A percentile compares a stretch with the other conserved stretches of the same genome.
phyloP scores from a whole-genome alignment of 1,140 invertebrate species.

The Lepidostoma basale region DNA sequence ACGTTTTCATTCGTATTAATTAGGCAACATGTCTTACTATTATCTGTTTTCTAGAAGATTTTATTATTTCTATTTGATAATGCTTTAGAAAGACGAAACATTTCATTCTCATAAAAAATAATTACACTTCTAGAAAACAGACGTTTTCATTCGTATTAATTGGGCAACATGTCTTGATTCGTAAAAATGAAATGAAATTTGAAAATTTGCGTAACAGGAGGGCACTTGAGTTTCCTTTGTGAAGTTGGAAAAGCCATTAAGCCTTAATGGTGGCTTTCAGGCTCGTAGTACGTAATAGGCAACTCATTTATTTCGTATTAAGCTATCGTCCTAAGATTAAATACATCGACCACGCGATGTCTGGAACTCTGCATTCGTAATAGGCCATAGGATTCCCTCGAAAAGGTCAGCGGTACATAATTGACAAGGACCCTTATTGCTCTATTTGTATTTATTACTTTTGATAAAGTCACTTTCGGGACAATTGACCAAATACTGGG shows the following conservation, averaged over 20 bases:
- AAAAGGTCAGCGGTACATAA: conserved; percentile 19
- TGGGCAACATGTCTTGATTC: neutral
- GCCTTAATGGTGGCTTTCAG: neutral
- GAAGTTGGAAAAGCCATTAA: conserved; percentile 14
- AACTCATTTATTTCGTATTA: conserved; percentile 26
- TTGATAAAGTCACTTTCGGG: neutral
- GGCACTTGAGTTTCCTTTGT: neutral
- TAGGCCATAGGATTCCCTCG: neutral
- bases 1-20: too few relatives aligned
- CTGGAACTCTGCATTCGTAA: neutral
- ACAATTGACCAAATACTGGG: too few relatives aligned
- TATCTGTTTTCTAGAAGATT: too few relatives aligned
- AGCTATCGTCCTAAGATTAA: conserved; percentile 21
- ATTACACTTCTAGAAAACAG: neutral
- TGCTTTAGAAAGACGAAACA: neutral
- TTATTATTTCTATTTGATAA: neutral
- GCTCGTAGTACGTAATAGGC: neutral
- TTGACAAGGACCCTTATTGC: conserved; percentile 15
- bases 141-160: neutral
- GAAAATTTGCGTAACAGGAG: neutral
- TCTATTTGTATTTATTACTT: conserved; percentile 26
- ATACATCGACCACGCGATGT: neutral
- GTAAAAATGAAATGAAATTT: neutral
- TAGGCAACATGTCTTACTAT: too few relatives aligned
- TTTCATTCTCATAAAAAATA: neutral